Evolutionary conservation across 2,888 invertebrate species (phyloP).

Genomic region (Ametastegia equiseti): DNA sequence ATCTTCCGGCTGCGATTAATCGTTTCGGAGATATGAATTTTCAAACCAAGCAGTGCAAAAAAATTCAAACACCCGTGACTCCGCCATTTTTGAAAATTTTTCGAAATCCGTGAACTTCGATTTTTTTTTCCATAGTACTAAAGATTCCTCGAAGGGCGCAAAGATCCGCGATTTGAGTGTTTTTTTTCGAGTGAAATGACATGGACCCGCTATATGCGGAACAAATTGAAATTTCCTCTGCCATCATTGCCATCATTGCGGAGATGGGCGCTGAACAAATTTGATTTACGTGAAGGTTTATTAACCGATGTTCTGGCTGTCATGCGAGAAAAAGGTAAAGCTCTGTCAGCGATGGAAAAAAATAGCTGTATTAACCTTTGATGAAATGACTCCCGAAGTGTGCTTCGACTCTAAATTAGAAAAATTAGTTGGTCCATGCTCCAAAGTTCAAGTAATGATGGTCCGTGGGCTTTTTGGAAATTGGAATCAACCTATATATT

Average conservation of each 20-base stretch:
- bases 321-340: slow-evolving; percentile 52
- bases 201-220: slow-evolving; percentile 36
- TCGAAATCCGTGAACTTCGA: no score
- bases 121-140: no score
- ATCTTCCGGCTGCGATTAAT: no score
- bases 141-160: no score
- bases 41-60: no score
- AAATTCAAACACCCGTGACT: no score
- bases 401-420: slow-evolving; percentile 38
- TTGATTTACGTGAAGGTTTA: slow-evolving; percentile 50
- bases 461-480: slow-evolving; percentile 54
- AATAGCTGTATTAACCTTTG: slow-evolving; percentile 56
- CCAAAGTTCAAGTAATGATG: slow-evolving; percentile 57
- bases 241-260: slow-evolving; percentile 41
- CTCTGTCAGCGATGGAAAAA: slow-evolving; percentile 44
- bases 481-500: slow-evolving; percentile 62
- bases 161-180: no score
- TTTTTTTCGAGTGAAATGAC: no score
- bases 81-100: no score
- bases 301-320: slow-evolving; percentile 53
- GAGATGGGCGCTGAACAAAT: slow-evolving; percentile 17
- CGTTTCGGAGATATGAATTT: no score
- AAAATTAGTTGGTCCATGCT: slow-evolving; percentile 56
- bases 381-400: slow-evolving; percentile 52
- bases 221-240: slow-evolving; percentile 21